Base-by-base conservation (phyloP, 92 coral and sea anemone genomes). In the Porites rus region DNA sequence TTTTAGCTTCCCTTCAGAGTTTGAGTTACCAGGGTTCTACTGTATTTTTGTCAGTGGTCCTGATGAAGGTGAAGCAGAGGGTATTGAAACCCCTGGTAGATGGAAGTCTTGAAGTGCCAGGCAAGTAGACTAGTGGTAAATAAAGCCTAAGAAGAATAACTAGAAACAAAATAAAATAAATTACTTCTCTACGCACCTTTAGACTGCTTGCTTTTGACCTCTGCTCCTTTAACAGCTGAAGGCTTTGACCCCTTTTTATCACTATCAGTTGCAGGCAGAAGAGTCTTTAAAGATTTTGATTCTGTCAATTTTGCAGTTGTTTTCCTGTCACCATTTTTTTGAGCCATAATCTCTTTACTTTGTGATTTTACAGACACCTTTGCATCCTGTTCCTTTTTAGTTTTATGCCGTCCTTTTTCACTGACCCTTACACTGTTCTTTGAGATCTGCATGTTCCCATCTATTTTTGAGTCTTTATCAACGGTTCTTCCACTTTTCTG, bases 321-420 rank as follows among this genome's bases (percentile, higher is more conserved):
- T 12, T 69, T 51, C 4, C 38, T 69, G 53, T 18, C 69, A 38
- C 22, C 28, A 24, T 10, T 70, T 8, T 81, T 69, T 20, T 14
- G 69, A 59, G 58, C 10, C 43, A 38, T 70, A 7, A 38, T 10
- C 19, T 81, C 86, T 68, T 69, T 81, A 22, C 46, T 81, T 81
- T 67, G 75, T 70, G 69, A 71, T 8, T 7, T 64, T 6, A 61
- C 64, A 3, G 19, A 12, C 7, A 63, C 43, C 46, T 38, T 68
- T 20, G 59, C 1, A 11, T 12, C n/a, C 25, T 17, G 10, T 56
- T 69, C 16, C 68, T 56, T 71, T 28, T 81, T 81, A 81, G 38
- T 19, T 46, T 81, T 67, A 58, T 56, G 86, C n/a, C 60, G 77
- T 70, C 71, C 77, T 70, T 21, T 81, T 2, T 69, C 86, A 43